phyloP scores from a whole-genome alignment of 2,113 vertebrate genomes.

The Tragelaphus buxtoni region DNA sequence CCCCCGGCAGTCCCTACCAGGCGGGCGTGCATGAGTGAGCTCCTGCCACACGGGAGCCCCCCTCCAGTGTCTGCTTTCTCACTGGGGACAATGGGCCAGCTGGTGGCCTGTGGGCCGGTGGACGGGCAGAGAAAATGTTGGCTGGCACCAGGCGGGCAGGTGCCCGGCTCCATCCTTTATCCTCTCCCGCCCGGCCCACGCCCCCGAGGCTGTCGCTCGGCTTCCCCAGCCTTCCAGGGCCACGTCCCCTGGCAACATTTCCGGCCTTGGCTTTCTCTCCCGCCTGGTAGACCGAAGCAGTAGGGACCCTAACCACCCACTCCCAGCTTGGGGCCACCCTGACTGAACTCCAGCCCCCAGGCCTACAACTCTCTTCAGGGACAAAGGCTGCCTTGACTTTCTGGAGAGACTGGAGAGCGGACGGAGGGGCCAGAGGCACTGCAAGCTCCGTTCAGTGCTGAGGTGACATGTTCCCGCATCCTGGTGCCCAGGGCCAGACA shows the following conservation, averaged over 20 bases:
- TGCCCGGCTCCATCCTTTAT: conserved; percentile 25
- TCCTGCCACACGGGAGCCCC: not conserved
- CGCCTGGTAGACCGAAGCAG: not conserved
- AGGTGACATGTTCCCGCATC: not conserved
- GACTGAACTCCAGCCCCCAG: not conserved
- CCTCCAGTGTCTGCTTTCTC: conserved; percentile 56
- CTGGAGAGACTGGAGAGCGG: not conserved
- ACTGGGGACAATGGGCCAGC: conserved; percentile 66
- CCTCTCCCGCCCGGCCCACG: not conserved
- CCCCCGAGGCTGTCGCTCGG: not conserved
- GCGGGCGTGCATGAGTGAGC: conserved; percentile 24
- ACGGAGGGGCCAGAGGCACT: not conserved
- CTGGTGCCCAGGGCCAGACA: not conserved
- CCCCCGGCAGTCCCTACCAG: not conserved
- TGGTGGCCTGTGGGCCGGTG: conserved; percentile 58
- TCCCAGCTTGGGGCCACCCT: not conserved
- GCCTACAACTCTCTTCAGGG: not conserved
- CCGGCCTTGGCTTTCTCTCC: not conserved
- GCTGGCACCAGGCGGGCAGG: conserved; percentile 58
- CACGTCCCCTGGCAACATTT: not conserved
- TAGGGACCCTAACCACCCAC: no score
- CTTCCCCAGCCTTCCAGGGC: not conserved
- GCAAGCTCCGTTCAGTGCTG: not conserved
- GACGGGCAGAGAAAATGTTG: conserved; percentile 25
- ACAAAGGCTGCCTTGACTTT: not conserved